Conservation (phyloP, 2,113 vertebrate species). For the Myodes glareolus region DNA sequence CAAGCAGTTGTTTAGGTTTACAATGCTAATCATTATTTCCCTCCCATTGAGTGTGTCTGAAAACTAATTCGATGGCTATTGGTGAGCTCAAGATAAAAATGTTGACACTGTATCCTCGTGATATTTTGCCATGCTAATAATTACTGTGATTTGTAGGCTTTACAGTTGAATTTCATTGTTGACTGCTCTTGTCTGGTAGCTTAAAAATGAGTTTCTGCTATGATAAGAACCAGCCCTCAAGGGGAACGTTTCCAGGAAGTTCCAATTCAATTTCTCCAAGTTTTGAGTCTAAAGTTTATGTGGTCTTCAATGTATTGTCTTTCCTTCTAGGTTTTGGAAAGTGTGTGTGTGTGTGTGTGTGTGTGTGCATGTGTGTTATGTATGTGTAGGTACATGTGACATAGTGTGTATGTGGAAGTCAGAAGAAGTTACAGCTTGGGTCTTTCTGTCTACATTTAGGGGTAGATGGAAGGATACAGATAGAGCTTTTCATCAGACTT, state of each 20-base stretch:
- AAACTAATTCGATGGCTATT: not conserved
- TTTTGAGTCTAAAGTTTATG: not conserved
- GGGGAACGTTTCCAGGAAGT: not conserved
- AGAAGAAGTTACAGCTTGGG: not conserved
- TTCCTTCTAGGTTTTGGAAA: not conserved
- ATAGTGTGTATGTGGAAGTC: not conserved
- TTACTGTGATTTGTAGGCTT: not conserved
- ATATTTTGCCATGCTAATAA: not conserved
- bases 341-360: not conserved
- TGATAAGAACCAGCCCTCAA: not conserved
- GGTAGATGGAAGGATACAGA: not conserved
- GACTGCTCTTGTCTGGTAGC: not conserved
- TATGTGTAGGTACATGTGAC: not conserved
- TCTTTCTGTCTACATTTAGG: not conserved
- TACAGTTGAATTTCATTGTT: not conserved
- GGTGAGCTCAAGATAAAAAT: not conserved
- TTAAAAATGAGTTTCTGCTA: not conserved
- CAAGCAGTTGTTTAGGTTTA: not conserved
- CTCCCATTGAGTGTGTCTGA: not conserved
- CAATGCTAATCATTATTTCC: not conserved
- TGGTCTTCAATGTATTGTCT: not conserved
- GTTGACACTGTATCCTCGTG: not conserved
- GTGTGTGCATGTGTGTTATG: not conserved
- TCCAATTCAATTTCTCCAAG: not conserved
- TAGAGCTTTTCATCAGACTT: not conserved